Conservation (phyloP, 2,797 vertebrate genomes). For the Cryptoblepharus egeriae region DNA sequence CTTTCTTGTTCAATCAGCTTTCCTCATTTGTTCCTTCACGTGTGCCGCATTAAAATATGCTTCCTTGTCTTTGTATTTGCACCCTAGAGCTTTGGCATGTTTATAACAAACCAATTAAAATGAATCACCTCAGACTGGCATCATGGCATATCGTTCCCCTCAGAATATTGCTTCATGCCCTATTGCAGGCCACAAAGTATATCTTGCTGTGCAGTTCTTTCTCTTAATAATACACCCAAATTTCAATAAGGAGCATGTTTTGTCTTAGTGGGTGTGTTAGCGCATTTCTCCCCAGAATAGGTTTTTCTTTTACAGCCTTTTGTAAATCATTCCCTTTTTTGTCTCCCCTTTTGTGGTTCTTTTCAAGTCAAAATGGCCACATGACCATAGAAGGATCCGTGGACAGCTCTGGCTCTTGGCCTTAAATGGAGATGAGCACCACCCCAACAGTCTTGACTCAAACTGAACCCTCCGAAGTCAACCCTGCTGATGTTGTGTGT, state of each 20-base stretch:
- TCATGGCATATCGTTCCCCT: background rate
- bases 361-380: no score
- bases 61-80: constrained; percentile 14
- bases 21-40: background rate
- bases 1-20: background rate
- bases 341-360: no score
- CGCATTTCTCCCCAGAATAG: background rate
- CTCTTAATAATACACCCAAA: background rate
- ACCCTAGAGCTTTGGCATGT: constrained; percentile 27
- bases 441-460: no score
- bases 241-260: background rate
- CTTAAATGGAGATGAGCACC: no score
- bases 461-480: no score
- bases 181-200: background rate
- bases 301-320: background rate
- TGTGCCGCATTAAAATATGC: background rate
- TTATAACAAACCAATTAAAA: constrained; percentile 38
- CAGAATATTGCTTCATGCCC: background rate
- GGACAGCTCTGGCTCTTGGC: no score
- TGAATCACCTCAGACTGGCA: constrained; percentile 13
- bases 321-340: background rate
- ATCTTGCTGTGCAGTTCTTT: constrained; percentile 22
- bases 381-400: no score
- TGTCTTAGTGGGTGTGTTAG: background rate
- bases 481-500: no score